Evolutionary conservation across 30 jellyfish, hydroid and myxozoan species (phyloP).

Genomic region (Hydractinia symbiolongicarpus): DNA sequence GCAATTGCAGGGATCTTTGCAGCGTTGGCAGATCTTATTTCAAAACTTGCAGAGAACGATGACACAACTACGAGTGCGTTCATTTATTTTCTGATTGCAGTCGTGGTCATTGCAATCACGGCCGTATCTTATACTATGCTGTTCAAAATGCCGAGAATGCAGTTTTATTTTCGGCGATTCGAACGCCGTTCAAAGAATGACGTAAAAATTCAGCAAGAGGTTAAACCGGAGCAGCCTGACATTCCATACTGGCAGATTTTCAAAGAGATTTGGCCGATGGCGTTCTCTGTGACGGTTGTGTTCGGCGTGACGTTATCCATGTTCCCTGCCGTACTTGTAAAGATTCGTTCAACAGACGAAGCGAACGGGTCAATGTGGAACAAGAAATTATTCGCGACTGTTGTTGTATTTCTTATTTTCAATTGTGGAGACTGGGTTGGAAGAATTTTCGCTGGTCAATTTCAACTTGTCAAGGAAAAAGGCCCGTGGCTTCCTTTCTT

Average conservation of each 20-base stretch:
- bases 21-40: conserved; percentile 78
- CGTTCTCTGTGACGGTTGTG: conserved; percentile 58
- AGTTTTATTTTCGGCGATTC: conserved; percentile 24
- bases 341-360: conserved; percentile 56
- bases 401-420: conserved; percentile 68
- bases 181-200: conserved; percentile 17
- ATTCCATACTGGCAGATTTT: conserved; percentile 63
- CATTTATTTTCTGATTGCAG: conserved; percentile 76
- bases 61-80: conserved; percentile 79
- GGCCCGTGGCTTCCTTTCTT: conserved; percentile 59
- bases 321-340: conserved; percentile 80
- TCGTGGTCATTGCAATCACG: conserved; percentile 50
- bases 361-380: conserved; percentile 58
- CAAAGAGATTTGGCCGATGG: conserved; percentile 64
- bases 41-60: conserved; percentile 48
- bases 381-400: conserved; percentile 68
- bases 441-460: conserved; percentile 76
- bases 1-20: conserved; percentile 97
- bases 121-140: conserved; percentile 44
- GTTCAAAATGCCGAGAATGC: conserved; percentile 47
- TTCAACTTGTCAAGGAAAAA: conserved; percentile 49
- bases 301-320: conserved; percentile 63
- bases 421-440: conserved; percentile 87
- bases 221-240: neutral
- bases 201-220: neutral